Evolutionary conservation across 1,140 invertebrate species (phyloP), one percentile per base, ranked within the genome.

Genomic region (Drosophila insularis): DNA sequence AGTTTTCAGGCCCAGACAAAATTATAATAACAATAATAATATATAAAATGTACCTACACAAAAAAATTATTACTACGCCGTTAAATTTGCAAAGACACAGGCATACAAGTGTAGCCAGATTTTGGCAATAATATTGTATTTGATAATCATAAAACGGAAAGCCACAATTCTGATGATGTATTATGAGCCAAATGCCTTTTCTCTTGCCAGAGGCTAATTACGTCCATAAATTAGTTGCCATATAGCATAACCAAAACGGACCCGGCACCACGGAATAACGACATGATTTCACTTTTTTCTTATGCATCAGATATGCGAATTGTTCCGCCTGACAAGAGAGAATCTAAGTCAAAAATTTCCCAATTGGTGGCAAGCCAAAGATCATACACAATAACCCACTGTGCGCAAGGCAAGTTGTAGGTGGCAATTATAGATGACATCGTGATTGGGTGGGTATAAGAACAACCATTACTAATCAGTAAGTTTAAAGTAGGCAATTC

Each of bases 211-310:
- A 46, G 74, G 71, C 82, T 87, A 86, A 86, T 87, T 87, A 86
- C 84, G 77, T 68, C 63, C 32, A 89, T 86, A 87, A 87, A 87
- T 86, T 86, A 86, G 79, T 70, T 68, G 71, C 60, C 81, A 87
- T 74, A 68, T 40, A 70, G 80, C 76, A 56, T 82, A 68, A 79
- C 79, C 65, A 37, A 73, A 59, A 8, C n/a, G 27, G 7, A 11
- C 23, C 21, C 19, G 19, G 5, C 27, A 27, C 5, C 27, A 27
- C 27, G 7, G 43, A 21, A 50, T 50, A 21, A 19, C 43, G 13
- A 50, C 17, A 50, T 50, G 17, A 50, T 50, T 50, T 21, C 17
- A 7, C 10, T 58, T 63, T 32, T 27, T 58, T 74, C 61, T 69
- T 19, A 35, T 62, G 56, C 53, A 46, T 13, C 32, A 35, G 50